These are phyloP conservation scores for Drosophila fungiperda DNA, from an alignment of 2,888 invertebrate species.

Conservation along the genomic window DNA sequence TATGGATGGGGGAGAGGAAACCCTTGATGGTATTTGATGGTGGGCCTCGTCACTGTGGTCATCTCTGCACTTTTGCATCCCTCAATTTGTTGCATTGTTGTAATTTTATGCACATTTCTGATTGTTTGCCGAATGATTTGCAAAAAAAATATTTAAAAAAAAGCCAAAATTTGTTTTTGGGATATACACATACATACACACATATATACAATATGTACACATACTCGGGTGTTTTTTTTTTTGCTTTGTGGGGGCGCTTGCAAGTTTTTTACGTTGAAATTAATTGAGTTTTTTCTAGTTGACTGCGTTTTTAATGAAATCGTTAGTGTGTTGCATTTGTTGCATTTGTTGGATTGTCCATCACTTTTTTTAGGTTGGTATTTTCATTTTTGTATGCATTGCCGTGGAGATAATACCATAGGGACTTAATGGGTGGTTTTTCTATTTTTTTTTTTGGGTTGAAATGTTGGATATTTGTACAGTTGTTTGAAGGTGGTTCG, in stretches of 20 bases:
- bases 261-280: constrained; percentile 70
- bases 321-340: constrained; percentile 67
- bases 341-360: constrained; percentile 47
- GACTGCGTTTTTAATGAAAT: constrained; percentile 82
- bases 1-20: constrained; percentile 14
- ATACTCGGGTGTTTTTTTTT: not conserved
- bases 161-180: constrained; percentile 75
- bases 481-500: constrained; percentile 54
- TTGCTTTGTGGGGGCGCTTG: constrained; percentile 33
- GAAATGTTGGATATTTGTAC: constrained; percentile 58
- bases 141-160: constrained; percentile 55
- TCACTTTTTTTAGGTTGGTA: constrained; percentile 28
- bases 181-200: constrained; percentile 43
- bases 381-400: constrained; percentile 41
- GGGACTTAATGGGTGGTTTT: constrained; percentile 41
- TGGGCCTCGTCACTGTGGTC: constrained; percentile 31
- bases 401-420: constrained; percentile 74
- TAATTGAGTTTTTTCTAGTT: constrained; percentile 82
- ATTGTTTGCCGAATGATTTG: constrained; percentile 81
- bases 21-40: constrained; percentile 57
- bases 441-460: constrained; percentile 33
- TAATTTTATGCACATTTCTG: constrained; percentile 80
- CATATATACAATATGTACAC: not conserved
- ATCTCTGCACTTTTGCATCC: constrained; percentile 58
- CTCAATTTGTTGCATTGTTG: constrained; percentile 79